Evolutionary conservation across 2,797 vertebrate species (phyloP).

Genomic region (Stomatorhinus walkeri): DNA sequence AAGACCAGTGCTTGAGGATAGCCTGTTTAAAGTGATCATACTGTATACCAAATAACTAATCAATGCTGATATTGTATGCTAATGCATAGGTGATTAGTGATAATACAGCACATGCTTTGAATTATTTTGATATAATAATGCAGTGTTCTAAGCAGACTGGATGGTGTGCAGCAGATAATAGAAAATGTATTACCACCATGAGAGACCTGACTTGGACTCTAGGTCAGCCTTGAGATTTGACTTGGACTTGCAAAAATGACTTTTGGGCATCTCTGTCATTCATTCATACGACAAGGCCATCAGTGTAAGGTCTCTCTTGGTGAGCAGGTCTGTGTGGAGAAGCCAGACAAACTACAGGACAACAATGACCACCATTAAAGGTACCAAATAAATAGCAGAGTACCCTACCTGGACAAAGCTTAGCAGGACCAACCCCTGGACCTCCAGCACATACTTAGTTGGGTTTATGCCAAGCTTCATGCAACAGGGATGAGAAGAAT

Average conservation of each 20-base stretch:
- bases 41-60: neutral
- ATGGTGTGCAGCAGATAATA: neutral
- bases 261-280: neutral
- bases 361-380: neutral
- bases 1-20: neutral
- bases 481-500: neutral
- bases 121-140: neutral
- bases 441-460: neutral
- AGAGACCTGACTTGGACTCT: neutral
- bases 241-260: neutral
- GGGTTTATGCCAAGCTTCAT: neutral
- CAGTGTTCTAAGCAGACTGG: neutral
- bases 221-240: neutral
- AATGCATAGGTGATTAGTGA: neutral
- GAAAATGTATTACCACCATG: neutral
- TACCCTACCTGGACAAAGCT: neutral
- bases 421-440: neutral
- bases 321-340: neutral
- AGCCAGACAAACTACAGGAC: neutral
- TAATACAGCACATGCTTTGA: neutral
- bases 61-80: neutral
- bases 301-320: neutral
- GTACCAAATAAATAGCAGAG: neutral
- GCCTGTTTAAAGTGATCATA: neutral
- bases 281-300: neutral